Evolutionary conservation across 37 sponge, comb jelly and placozoan species (phyloP).

Genomic region (Haliclona indistincta): DNA sequence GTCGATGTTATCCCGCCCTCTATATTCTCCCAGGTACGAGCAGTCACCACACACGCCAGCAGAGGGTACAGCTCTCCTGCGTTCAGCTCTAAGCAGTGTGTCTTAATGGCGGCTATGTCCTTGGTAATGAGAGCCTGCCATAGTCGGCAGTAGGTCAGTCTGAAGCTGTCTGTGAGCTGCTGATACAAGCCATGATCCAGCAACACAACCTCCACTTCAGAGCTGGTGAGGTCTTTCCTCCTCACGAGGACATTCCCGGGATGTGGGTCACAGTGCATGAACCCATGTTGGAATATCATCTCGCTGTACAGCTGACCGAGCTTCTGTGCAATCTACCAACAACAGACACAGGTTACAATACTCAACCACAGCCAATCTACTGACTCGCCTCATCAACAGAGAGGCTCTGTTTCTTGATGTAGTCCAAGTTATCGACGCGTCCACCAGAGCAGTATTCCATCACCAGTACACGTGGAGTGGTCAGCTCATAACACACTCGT

Average conservation of each 20-base stretch:
- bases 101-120: conserved; percentile 62
- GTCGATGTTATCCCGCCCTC: conserved; percentile 41
- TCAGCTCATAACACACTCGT: conserved; percentile 77
- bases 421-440: conserved; percentile 72
- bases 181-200: conserved; percentile 93
- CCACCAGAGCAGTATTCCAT: conserved; percentile 92
- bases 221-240: conserved; percentile 11
- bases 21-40: conserved; percentile 86
- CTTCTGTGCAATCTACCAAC: conserved; percentile 28
- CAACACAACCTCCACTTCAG: conserved; percentile 64
- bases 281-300: conserved; percentile 91
- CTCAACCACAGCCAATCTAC: too few relatives aligned
- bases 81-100: conserved; percentile 61
- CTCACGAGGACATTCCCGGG: conserved; percentile 92
- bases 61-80: conserved; percentile 83
- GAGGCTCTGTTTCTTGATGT: conserved; percentile 57
- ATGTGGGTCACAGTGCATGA: conserved; percentile 96
- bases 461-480: conserved; percentile 82
- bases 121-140: conserved; percentile 84
- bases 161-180: conserved; percentile 59
- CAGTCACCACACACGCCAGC: conserved; percentile 88
- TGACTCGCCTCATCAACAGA: conserved; percentile 64
- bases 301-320: conserved; percentile 85
- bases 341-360: not conserved
- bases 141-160: conserved; percentile 88